Evolutionary conservation across 2,888 invertebrate species (phyloP).

Genomic region (Allophyes oxyacanthae): DNA sequence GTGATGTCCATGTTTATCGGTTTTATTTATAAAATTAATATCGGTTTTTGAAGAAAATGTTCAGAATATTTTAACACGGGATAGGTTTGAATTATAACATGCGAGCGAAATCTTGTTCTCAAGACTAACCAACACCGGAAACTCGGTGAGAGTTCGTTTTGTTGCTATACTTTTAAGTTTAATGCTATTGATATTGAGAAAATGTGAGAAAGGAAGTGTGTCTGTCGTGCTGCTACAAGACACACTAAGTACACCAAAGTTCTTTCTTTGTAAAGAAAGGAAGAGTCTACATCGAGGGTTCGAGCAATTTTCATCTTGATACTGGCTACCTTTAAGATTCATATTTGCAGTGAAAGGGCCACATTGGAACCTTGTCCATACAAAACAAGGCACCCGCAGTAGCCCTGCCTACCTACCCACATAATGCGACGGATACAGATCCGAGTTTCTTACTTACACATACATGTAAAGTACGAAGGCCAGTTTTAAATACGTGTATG

Average conservation of each 20-base stretch:
- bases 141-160: constrained; percentile 79
- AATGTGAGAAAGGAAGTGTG: constrained; percentile 89
- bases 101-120: constrained; percentile 72
- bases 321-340: constrained; percentile 77
- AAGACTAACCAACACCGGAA: constrained; percentile 76
- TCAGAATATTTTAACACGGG: constrained; percentile 31
- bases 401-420: constrained; percentile 86
- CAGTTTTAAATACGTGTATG: constrained; percentile 86
- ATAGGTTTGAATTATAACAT: constrained; percentile 60
- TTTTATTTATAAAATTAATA: constrained; percentile 3
- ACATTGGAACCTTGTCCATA: constrained; percentile 78
- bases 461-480: constrained; percentile 84
- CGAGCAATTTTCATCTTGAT: constrained; percentile 79
- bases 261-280: constrained; percentile 81
- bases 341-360: constrained; percentile 82
- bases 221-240: constrained; percentile 81
- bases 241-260: constrained; percentile 76
- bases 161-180: constrained; percentile 77
- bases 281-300: constrained; percentile 69
- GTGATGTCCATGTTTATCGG: constrained; percentile 61
- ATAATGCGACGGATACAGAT: constrained; percentile 88
- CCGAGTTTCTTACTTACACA: constrained; percentile 87
- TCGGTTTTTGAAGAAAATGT: constrained; percentile 25
- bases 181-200: constrained; percentile 85
- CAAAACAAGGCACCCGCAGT: constrained; percentile 85